These are phyloP conservation scores for Sebastes glaucus DNA, from an alignment of 2,797 vertebrate species.

Conservation along the genomic window DNA sequence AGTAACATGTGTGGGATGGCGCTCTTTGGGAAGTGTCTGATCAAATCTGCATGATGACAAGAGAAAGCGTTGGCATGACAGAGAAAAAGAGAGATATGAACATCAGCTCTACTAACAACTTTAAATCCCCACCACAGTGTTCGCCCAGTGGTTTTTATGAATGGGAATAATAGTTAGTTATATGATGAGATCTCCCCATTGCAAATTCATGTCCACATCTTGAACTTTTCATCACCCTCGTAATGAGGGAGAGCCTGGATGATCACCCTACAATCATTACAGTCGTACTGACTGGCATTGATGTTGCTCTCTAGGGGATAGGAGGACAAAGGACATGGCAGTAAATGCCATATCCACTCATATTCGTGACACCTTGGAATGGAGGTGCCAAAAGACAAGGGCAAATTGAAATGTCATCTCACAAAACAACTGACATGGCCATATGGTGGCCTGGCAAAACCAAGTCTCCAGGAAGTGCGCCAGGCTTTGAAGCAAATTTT, in stretches of 20 bases:
- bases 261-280: neutral
- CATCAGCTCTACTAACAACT: slow-evolving; percentile 2
- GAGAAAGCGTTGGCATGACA: neutral
- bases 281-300: neutral
- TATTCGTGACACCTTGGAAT: neutral
- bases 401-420: neutral
- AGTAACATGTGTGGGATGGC: neutral
- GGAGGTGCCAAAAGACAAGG: neutral
- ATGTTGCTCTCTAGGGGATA: slow-evolving; percentile 2
- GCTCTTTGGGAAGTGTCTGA: slow-evolving; percentile 15
- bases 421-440: neutral
- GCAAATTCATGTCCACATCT: neutral
- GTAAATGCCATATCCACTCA: neutral
- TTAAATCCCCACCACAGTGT: neutral
- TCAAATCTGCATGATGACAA: slow-evolving; percentile 35
- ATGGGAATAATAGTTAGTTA: slow-evolving; percentile 6
- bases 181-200: neutral
- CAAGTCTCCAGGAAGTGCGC: too few species aligned
- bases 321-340: neutral
- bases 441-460: neutral
- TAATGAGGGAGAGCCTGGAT: neutral
- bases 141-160: neutral
- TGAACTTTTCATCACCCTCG: neutral
- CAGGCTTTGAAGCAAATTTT: too few species aligned
- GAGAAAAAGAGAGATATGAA: neutral